Base-by-base conservation (phyloP, 2,113 vertebrate species). In the Columbina picui region DNA sequence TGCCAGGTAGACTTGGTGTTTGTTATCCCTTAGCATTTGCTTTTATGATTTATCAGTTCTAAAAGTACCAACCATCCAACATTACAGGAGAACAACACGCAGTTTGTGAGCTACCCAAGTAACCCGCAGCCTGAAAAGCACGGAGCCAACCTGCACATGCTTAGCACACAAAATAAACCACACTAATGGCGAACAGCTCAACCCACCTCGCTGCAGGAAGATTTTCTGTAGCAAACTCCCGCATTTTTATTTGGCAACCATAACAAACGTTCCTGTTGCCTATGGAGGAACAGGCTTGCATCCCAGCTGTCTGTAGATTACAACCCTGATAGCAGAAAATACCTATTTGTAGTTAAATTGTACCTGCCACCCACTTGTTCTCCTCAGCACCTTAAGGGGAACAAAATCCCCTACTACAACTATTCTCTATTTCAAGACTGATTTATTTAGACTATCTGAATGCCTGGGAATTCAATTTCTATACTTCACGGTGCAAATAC, bases 331-430 rank as follows among this genome's bases (percentile, higher is more conserved):
- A 43, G 47, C 75, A 95, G n/a, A 91, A 89, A 93, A 85, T 2
- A 36, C 38, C 39, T 12, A 19, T 76, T 55, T 93, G 87, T 29
- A 85, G 53, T 60, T n/a, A 83, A 93, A 85, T 63, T 41, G 63
- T 64, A 74, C 63, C 67, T 22, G 59, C 87, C 94, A 93, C 94
- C 90, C 93, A 94, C 73, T 80, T 43, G 88, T 77, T 88, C 56
- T n/a, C 60, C 52, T 64, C 75, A 70, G 45, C 47, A 73, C 71
- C 27, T 69, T 41, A 34, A 68, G 17, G 38, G 20, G 27, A 89
- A 65, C 36, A 41, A 20, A 95, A 82, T 22, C 32, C 87, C 49
- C 39, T 23, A 17, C n/a, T 26, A 45, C 69, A 84, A 45, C 6
- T 13, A 3, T 50, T 85, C 53, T 39, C 53, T n/a, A 56, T 15